Evolutionary conservation across 2,888 invertebrate species (phyloP).

Genomic region (Xestia rhomboidea): DNA sequence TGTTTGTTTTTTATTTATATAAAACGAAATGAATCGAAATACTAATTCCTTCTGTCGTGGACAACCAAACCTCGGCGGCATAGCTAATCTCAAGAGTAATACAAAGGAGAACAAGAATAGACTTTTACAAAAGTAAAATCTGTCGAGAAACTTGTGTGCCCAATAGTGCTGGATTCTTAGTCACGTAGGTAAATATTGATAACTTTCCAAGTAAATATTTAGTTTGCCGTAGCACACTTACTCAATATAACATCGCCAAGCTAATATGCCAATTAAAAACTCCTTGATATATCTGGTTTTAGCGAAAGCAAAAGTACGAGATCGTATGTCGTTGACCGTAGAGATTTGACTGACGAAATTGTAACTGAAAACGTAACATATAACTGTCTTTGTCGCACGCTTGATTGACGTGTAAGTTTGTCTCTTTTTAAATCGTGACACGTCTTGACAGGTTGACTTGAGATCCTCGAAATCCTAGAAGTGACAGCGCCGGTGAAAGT

Average conservation of each 20-base stretch:
- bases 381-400: slow-evolving; percentile 60
- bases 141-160: slow-evolving; percentile 50
- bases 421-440: slow-evolving; percentile 66
- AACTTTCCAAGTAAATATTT: slow-evolving; percentile 52
- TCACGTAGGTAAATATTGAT: slow-evolving; percentile 57
- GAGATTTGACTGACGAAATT: slow-evolving; percentile 73
- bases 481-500: slow-evolving; percentile 81
- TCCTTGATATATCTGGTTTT: slow-evolving; percentile 66
- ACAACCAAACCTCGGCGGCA: background rate
- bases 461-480: slow-evolving; percentile 77
- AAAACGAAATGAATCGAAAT: slow-evolving; percentile 5
- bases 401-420: slow-evolving; percentile 59
- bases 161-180: slow-evolving; percentile 44
- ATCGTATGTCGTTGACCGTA: slow-evolving; percentile 77
- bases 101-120: slow-evolving; percentile 28
- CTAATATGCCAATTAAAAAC: slow-evolving; percentile 65
- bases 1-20: background rate
- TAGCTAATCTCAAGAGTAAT: slow-evolving; percentile 17
- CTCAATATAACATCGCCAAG: slow-evolving; percentile 31
- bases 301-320: slow-evolving; percentile 82
- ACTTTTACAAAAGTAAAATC: slow-evolving; percentile 45
- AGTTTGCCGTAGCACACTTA: slow-evolving; percentile 37
- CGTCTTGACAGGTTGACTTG: slow-evolving; percentile 73
- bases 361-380: slow-evolving; percentile 66
- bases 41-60: background rate